Base-by-base conservation (phyloP, 2,888 invertebrate species). In the Hirtodrosophila alboralis region DNA sequence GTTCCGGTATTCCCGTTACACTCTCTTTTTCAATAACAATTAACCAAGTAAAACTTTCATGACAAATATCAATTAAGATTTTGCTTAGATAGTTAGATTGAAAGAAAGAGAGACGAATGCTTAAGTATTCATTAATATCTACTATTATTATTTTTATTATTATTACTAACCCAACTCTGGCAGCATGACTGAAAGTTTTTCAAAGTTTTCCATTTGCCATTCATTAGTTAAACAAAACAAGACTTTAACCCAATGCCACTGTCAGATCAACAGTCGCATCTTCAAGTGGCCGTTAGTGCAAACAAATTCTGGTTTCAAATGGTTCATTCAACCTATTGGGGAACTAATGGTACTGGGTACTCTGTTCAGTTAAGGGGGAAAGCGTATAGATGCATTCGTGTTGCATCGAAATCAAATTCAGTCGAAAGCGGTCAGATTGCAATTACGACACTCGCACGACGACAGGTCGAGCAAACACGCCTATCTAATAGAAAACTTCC, bases 401-500 rank as follows among this genome's bases (percentile, higher is more conserved):
- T 4, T 38, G 38, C 23, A 14, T 16, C 7, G 13, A 30, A 12
- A 18, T 12, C 8, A 16, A 16, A 16, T 23, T 6, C 2, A 31
- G 5, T 33, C 10, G 8, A 26, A 45, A 31, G 21, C 10, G 8
- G 12, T 6, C 31, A 23, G 18, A 37, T 34, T 54, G 33, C 44
- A 64, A 45, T 64, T 49, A 41, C 23, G 36, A 45, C 37, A 61
- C 18, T 47, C 47, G 36, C 33, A 7, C 5, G 37, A 43, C 43
- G 27, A 33, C 33, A 26, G 51, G 34, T 28, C 34, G 33, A 21
- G 10, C 16, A 31, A 31, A 31, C 10, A 41, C 27, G 67, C 45
- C 52, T 60, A 72, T 80, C 73, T 70, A 65, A 79, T 75, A 64
- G 54, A 63, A 64, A 47, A 65, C 81, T 81, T 76, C 78, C 78